Evolutionary conservation across 1,140 invertebrate genomes (phyloP).

Genomic region (Arctopsyche grandis): DNA sequence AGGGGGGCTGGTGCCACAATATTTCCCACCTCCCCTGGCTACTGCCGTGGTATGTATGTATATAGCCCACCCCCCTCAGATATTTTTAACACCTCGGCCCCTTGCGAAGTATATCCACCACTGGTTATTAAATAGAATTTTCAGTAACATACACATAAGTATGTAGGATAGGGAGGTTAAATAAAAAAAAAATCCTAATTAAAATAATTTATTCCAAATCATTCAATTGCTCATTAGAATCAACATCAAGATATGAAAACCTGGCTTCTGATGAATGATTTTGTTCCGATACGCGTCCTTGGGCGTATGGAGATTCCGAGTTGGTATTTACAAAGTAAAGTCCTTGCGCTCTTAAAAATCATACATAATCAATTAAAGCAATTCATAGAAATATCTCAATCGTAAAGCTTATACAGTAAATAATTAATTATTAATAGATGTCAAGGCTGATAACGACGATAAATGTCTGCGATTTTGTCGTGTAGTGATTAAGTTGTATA

Average conservation of each 20-base stretch:
- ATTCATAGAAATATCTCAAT: not conserved
- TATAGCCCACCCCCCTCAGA: too few species aligned
- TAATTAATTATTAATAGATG: not conserved
- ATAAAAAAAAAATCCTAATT: not conserved
- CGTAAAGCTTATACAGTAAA: not conserved
- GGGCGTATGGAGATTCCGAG: conserved; percentile 67
- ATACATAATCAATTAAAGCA: not conserved
- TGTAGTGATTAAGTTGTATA: not conserved
- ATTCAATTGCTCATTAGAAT: not conserved
- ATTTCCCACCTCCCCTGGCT: too few species aligned
- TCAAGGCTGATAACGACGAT: not conserved
- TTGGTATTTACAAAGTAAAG: conserved; percentile 70
- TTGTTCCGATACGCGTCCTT: conserved; percentile 56
- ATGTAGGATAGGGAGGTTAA: not conserved
- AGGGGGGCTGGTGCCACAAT: too few species aligned
- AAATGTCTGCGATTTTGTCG: not conserved
- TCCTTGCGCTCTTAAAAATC: conserved; percentile 63
- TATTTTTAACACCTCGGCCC: too few species aligned
- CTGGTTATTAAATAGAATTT: too few species aligned
- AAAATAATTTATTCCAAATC: not conserved
- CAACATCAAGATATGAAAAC: not conserved
- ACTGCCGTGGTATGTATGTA: too few species aligned
- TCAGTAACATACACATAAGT: too few species aligned
- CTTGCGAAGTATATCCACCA: too few species aligned
- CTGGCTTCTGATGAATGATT: not conserved